Evolutionary conservation across 2,797 vertebrate species (phyloP).

Genomic region (Tragelaphus oryx): DNA sequence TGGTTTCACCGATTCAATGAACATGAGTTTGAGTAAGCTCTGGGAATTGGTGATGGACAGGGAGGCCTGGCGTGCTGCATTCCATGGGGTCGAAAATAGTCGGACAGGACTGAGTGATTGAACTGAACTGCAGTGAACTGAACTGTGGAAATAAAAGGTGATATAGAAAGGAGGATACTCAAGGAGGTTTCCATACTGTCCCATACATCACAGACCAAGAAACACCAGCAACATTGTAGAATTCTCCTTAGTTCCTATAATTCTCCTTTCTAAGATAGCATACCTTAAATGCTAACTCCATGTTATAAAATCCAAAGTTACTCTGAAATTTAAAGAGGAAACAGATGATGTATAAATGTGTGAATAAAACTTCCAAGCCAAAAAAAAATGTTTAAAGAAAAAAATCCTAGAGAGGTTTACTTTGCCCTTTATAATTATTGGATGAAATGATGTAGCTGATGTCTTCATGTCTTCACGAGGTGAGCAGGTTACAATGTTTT

Average conservation of each 20-base stretch:
- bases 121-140: neutral
- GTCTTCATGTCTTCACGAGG: neutral
- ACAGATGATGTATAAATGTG: slow-evolving; percentile 62
- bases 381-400: slow-evolving; percentile 22
- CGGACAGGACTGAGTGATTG: neutral
- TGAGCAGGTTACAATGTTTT: neutral
- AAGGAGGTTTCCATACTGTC: neutral
- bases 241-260: slow-evolving; percentile 2
- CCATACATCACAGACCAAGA: neutral
- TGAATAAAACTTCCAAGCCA: slow-evolving; percentile 49
- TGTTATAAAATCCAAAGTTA: slow-evolving; percentile 54
- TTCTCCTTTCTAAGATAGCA: slow-evolving; percentile 55
- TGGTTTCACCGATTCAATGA: neutral
- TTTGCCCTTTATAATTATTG: slow-evolving; percentile 34
- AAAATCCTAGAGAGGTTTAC: neutral
- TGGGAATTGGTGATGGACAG: neutral
- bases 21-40: neutral
- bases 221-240: neutral
- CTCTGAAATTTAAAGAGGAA: slow-evolving; percentile 56
- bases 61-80: neutral
- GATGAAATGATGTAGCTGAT: neutral
- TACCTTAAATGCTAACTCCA: slow-evolving; percentile 33
- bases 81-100: neutral
- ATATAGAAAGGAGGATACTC: neutral
- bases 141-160: neutral